Base-by-base conservation (phyloP, 1,140 invertebrate species). In the Anthonomus grandis region DNA sequence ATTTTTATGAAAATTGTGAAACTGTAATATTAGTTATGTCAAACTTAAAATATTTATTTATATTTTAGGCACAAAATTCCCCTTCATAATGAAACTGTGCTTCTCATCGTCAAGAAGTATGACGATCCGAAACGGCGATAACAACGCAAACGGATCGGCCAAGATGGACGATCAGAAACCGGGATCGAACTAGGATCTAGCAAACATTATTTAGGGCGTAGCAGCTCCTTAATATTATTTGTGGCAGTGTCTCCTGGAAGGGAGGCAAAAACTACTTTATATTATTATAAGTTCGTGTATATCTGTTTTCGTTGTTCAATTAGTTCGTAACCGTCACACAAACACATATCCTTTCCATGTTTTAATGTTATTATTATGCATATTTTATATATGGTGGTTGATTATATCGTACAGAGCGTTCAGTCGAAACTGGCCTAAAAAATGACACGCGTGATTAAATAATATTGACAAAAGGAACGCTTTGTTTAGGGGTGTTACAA, bases 21-120 rank as follows among this genome's bases (percentile, higher is more conserved):
- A n/a, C n/a, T n/a, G n/a, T n/a, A n/a, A n/a, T n/a, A n/a, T n/a
- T n/a, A n/a, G n/a, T n/a, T n/a, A n/a, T n/a, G n/a, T n/a, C n/a
- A n/a, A n/a, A n/a, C n/a, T n/a, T n/a, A n/a, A n/a, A n/a, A n/a
- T n/a, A n/a, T n/a, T n/a, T n/a, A n/a, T n/a, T n/a, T n/a, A 63
- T 49, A 42, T 31, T 47, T 48, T 79, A 95, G 93, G 87, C 74
- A 92, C 91, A 54, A 96, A 96, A 77, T 95, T 93, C 76, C 95
- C 95, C 55, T 98, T 95, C 80, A 91, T 95, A 65, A 91, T 97
- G 87, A 97, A 97, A 79, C 79, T 97, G 54, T 95, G 92, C 74
- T 95, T 95, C 79, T 95, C 91, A 17, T 91, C 89, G 56, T 88
- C 89, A 46, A 86, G 89, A 70, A 86, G 85, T 71, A 89, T 90